Percentiles rank a stretch among this genome's conserved stretches.
Evolutionary conservation across 1,140 invertebrate genomes (phyloP).

Genomic region (Conopomorpha cramerella): DNA sequence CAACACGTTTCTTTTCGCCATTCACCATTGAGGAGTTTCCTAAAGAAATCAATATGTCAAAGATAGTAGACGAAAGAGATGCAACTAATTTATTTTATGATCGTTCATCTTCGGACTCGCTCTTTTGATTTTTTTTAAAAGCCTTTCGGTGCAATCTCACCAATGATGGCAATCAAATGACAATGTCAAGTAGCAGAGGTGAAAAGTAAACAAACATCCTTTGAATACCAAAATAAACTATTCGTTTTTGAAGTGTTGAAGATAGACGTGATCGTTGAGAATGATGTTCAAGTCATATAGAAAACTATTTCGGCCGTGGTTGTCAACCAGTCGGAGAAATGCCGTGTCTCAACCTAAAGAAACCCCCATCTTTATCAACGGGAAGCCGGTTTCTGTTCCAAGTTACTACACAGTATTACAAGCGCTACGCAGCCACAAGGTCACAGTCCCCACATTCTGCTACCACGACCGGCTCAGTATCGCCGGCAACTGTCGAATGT

Average conservation of each 20-base stretch:
- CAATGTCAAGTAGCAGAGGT: no score
- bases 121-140: no score
- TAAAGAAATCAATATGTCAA: no score
- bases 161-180: background rate
- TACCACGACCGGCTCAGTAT: conserved; percentile 76
- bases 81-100: no score
- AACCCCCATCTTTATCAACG: conserved; percentile 32
- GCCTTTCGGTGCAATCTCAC: no score
- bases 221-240: conserved; percentile 5
- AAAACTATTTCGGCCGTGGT: background rate
- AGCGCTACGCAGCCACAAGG: conserved; percentile 20
- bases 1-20: no score
- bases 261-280: conserved; percentile 1
- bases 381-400: conserved; percentile 26
- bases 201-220: no score
- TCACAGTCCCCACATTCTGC: conserved; percentile 33
- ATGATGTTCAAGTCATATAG: background rate
- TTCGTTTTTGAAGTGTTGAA: conserved; percentile 10
- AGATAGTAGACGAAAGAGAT: no score
- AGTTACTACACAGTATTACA: conserved; percentile 34
- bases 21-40: no score
- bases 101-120: no score
- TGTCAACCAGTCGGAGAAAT: background rate
- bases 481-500: conserved; percentile 82
- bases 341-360: background rate